Conservation (phyloP, 2,888 invertebrate species). For the Cantharis flavilabris region DNA sequence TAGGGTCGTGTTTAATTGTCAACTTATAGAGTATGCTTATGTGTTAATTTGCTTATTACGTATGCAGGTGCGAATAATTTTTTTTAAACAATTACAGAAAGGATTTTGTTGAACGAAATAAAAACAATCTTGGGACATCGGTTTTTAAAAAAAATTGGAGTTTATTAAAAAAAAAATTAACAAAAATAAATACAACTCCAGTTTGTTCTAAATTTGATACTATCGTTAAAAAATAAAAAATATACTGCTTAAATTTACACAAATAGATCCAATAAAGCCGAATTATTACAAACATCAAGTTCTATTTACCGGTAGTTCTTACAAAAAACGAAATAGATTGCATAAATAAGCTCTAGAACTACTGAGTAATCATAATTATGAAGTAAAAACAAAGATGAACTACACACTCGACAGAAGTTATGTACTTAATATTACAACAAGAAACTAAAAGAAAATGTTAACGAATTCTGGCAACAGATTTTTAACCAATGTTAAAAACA, state of each 20-base stretch:
- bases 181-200: neutral
- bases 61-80: too few species aligned
- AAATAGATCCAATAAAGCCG: neutral
- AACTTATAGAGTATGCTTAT: too few species aligned
- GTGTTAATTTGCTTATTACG: too few species aligned
- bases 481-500: neutral
- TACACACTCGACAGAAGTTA: neutral
- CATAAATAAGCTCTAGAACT: neutral
- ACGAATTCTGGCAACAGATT: neutral
- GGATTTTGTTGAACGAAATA: neutral
- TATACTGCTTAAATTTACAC: neutral
- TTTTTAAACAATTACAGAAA: neutral
- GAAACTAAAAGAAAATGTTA: neutral
- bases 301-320: neutral
- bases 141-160: neutral
- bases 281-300: neutral
- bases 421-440: neutral
- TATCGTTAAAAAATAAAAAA: neutral
- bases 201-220: neutral
- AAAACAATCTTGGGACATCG: neutral
- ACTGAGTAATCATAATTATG: neutral
- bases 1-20: too few species aligned
- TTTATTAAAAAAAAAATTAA: neutral
- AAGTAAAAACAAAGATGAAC: constrained; percentile 4
- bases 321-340: neutral